Conservation (phyloP, 2,113 vertebrate genomes). For the Pao palembangensis region DNA sequence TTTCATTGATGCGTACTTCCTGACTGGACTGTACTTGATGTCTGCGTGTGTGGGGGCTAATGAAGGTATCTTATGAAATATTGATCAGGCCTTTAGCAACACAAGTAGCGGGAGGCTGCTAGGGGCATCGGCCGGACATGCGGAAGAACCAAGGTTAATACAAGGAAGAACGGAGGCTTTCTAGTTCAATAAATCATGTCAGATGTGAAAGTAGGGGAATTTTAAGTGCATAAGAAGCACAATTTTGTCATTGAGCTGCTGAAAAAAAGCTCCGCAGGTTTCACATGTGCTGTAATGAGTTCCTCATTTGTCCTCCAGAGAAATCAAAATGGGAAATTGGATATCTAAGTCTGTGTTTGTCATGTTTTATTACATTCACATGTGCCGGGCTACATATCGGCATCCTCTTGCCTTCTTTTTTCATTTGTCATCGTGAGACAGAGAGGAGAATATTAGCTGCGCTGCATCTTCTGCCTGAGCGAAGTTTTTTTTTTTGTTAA, state of each 20-base stretch:
- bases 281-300: constrained; percentile 48
- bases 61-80: constrained; percentile 75
- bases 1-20: constrained; percentile 53
- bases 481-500: constrained; percentile 60
- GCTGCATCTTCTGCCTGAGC: constrained; percentile 27
- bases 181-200: constrained; percentile 64
- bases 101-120: constrained; percentile 41
- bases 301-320: constrained; percentile 60
- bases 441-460: constrained; percentile 58
- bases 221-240: constrained; percentile 70
- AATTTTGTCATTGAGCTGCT: constrained; percentile 46
- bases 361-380: constrained; percentile 62
- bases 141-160: constrained; percentile 59
- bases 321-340: constrained; percentile 65
- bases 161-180: constrained; percentile 46
- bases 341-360: constrained; percentile 61
- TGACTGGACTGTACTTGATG: constrained; percentile 33
- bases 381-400: constrained; percentile 38
- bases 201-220: constrained; percentile 48
- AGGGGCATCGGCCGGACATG: constrained; percentile 26
- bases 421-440: constrained; percentile 20
- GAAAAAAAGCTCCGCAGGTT: constrained; percentile 52
- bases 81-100: constrained; percentile 63
- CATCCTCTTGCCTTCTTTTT: constrained; percentile 19
- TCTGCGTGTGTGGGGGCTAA: constrained; percentile 61